phyloP scores from a whole-genome alignment of 1,140 invertebrate species.

The Amyelois transitella region DNA sequence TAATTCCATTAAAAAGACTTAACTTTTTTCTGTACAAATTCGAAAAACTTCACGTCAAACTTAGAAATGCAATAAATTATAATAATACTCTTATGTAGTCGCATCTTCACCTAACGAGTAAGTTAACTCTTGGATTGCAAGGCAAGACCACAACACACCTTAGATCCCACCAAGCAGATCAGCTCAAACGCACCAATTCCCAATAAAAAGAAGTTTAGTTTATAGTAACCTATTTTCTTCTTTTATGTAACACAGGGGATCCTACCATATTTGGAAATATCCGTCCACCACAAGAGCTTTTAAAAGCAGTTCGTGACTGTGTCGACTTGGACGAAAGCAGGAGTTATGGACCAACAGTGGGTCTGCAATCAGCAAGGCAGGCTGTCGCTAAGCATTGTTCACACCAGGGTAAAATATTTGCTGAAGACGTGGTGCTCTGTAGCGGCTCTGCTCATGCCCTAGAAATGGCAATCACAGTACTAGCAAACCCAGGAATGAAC shows the following conservation, averaged over 20 bases:
- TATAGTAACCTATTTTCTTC: neutral
- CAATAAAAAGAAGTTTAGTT: neutral
- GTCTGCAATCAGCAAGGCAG: constrained; percentile 81
- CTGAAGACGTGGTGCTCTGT: constrained; percentile 92
- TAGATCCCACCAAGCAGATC: neutral
- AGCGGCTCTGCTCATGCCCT: constrained; percentile 96
- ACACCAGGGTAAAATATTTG: constrained; percentile 78
- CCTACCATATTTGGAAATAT: neutral
- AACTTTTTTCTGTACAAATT: too few species aligned
- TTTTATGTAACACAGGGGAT: neutral
- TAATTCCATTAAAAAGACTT: too few species aligned
- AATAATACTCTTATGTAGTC: too few species aligned
- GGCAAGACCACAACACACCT: neutral
- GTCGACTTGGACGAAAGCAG: neutral
- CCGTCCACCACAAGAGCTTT: neutral
- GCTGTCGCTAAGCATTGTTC: constrained; percentile 91
- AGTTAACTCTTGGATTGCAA: too few species aligned
- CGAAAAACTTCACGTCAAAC: too few species aligned
- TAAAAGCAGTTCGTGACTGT: neutral
- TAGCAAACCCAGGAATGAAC: constrained; percentile 92
- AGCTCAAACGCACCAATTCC: neutral
- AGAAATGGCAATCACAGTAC: constrained; percentile 91
- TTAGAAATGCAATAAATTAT: too few species aligned
- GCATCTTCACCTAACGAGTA: too few species aligned
- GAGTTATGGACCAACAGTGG: constrained; percentile 89